A percentile compares a stretch with the other conserved stretches of the same genome.
These are phyloP conservation scores for Lepisosteus oculatus DNA, from an alignment of 2,113 vertebrate species.

Conservation along the genomic window DNA sequence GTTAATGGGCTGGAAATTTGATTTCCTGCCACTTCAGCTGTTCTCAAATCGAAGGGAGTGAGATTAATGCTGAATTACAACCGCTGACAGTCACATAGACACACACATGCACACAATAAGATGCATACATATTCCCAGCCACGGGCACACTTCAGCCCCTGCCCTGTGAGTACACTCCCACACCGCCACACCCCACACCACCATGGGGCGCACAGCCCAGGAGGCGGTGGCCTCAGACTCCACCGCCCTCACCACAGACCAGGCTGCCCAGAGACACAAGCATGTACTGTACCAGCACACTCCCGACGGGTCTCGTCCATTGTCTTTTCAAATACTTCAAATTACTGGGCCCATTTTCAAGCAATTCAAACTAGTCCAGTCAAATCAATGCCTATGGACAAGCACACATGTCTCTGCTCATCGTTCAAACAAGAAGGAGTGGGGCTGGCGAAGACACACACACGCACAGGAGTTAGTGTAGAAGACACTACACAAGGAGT, in stretches of 20 bases:
- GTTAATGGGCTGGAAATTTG: constrained; percentile 39
- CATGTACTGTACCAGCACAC: too few species aligned
- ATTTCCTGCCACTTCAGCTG: constrained; percentile 42
- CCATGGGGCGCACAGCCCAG: neutral
- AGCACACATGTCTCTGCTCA: too few species aligned
- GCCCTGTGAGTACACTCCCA: too few species aligned
- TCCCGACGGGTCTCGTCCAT: too few species aligned
- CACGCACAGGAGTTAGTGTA: neutral
- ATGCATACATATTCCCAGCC: too few species aligned
- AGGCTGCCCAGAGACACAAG: neutral
- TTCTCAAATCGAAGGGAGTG: constrained; percentile 32
- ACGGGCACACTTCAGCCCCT: too few species aligned
- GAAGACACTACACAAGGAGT: neutral
- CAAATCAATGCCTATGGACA: too few species aligned
- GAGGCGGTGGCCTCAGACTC: too few species aligned
- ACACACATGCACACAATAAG: neutral
- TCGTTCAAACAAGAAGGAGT: too few species aligned
- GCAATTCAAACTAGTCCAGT: too few species aligned
- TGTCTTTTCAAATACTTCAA: too few species aligned
- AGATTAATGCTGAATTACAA: constrained; percentile 36
- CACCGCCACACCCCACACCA: neutral
- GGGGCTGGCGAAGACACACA: neutral
- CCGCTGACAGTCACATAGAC: constrained; percentile 4
- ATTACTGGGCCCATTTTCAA: too few species aligned
- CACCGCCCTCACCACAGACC: neutral